Base-by-base conservation (phyloP, 1,140 invertebrate species). In the Mamestra configurata region DNA sequence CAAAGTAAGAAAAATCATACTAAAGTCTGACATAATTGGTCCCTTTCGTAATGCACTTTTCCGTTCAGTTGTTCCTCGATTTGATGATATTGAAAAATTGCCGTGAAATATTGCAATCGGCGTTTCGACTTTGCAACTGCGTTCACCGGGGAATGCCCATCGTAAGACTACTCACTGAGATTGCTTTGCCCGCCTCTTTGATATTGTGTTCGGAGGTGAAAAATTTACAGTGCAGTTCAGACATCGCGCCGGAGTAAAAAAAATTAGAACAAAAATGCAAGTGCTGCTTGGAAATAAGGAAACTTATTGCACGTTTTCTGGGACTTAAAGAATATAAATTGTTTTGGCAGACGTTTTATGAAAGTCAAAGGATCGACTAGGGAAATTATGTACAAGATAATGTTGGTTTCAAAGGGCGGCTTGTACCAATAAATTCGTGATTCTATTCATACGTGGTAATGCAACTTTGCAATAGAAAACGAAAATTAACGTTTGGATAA, bases 21-120 rank as follows among this genome's bases (percentile, higher is more conserved):
- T 11, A 40, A 18, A 59, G 4, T 64, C 31, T 37, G 18, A 18
- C 1, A 37, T 70, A 20, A 70, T 46, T 46, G 66, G 20, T 24
- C 37, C 66, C 40, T 2, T n/a, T 49, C 15, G 66, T 70, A 40
- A 40, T 73, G 68, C 78, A 73, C 75, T 80, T 80, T 82, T 82
- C 71, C 77, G 71, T 46, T 64, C 64, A 57, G 55, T 75, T 75
- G 78, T 76, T 79, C 66, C 51, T 22, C 53, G 51, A 59, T 82
- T 66, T 84, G 76, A 84, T 70, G 80, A 80, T 82, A 82, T 84
- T 84, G 83, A 82, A 84, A 84, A 81, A 83, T 81, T 82, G 81
- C 76, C 53, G 24, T 8, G 76, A 79, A 81, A 78, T 64, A 82
- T 84, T 82, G 76, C 83, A 79, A 83, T 85, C 64, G 81, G 20